phyloP scores from a whole-genome alignment of 2,113 vertebrate genomes.

The Zosterops pallidus region DNA sequence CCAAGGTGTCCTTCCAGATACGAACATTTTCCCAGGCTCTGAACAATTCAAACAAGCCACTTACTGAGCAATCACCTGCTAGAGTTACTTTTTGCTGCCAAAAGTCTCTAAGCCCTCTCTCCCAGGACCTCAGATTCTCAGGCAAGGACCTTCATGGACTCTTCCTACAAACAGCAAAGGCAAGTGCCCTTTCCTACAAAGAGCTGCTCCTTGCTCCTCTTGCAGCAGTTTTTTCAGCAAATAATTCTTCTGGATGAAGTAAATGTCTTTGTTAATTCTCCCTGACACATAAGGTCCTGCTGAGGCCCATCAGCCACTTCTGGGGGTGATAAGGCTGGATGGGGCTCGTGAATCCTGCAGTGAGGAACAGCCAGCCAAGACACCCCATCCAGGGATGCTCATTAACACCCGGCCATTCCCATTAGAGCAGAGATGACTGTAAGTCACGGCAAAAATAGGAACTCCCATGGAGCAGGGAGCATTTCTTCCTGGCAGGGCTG shows the following conservation, averaged over 20 bases:
- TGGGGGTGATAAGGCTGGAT: not conserved
- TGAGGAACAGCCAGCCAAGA: not conserved
- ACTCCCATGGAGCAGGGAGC: not conserved
- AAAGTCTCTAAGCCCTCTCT: not conserved
- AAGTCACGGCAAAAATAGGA: not conserved
- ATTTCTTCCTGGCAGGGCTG: not conserved
- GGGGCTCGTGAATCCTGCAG: not conserved
- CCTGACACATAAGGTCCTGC: not conserved
- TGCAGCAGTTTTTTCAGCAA: not conserved
- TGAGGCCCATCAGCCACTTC: not conserved
- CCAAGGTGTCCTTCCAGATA: not conserved
- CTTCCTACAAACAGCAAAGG: not conserved
- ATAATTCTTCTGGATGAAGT: not conserved
- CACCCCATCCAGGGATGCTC: not conserved
- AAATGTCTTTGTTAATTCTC: not conserved
- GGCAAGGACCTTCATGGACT: not conserved
- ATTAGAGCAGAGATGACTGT: not conserved
- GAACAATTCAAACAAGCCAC: not conserved
- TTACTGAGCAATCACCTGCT: not conserved
- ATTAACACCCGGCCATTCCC: constrained; percentile 14
- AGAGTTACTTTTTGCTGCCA: not conserved
- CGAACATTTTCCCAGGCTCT: not conserved
- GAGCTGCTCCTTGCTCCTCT: not conserved
- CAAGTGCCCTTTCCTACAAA: not conserved
- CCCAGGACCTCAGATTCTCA: not conserved